phyloP scores from a whole-genome alignment of 2,113 vertebrate species.

The Rhagologus leucostigma region DNA sequence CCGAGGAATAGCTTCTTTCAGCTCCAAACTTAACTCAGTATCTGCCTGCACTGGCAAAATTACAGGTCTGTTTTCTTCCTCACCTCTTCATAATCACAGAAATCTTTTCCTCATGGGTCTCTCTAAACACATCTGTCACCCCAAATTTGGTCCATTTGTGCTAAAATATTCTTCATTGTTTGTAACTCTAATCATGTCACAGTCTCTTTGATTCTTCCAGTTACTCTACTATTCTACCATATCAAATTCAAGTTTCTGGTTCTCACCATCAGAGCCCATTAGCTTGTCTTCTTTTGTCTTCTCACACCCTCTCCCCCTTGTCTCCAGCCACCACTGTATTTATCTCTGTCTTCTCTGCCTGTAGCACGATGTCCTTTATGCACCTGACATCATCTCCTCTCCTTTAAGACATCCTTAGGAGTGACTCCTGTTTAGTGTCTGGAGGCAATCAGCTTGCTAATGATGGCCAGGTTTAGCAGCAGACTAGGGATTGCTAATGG shows the following conservation, averaged over 20 bases:
- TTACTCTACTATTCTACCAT: neutral
- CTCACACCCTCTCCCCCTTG: neutral
- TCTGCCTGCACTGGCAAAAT: neutral
- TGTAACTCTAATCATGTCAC: neutral
- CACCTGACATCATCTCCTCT: neutral
- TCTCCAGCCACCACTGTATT: neutral
- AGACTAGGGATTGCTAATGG: conserved; percentile 36
- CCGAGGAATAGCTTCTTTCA: neutral
- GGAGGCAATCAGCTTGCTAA: conserved; percentile 49
- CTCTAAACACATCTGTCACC: neutral
- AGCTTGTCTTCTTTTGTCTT: neutral
- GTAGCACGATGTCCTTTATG: neutral
- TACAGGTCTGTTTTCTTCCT: neutral
- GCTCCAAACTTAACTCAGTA: neutral
- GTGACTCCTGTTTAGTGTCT: neutral
- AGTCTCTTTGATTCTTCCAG: neutral
- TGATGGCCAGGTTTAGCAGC: conserved; percentile 35
- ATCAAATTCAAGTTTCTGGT: neutral
- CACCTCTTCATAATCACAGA: neutral
- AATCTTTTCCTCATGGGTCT: neutral
- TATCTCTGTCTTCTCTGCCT: neutral
- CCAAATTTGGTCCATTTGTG: neutral
- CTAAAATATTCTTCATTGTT: neutral
- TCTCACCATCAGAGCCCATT: neutral
- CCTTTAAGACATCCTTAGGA: conserved; percentile 2